Evolutionary conservation across 2,113 vertebrate genomes (phyloP).

Genomic region (Pluvianellus socialis): DNA sequence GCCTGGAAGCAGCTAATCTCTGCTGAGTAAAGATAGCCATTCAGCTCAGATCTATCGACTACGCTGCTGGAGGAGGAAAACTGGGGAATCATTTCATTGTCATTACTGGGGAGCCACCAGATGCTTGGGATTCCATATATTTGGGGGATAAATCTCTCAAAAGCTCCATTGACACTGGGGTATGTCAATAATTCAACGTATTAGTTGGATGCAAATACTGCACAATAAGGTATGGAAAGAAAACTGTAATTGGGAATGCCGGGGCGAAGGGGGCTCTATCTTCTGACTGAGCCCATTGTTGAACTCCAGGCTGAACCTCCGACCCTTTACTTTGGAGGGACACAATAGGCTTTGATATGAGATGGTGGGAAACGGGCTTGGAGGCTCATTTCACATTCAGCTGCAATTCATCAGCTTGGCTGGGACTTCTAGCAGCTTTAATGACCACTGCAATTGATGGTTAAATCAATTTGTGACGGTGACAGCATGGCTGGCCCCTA

Average conservation of each 20-base stretch:
- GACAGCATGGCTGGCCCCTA: slow-evolving; percentile 87
- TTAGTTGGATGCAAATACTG: slow-evolving; percentile 80
- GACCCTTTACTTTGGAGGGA: slow-evolving; percentile 87
- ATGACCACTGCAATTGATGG: slow-evolving; percentile 89
- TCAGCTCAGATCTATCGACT: background rate
- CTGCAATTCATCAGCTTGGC: slow-evolving; percentile 83
- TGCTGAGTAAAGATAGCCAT: slow-evolving; percentile 62
- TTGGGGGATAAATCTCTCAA: slow-evolving; percentile 72
- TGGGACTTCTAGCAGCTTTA: slow-evolving; percentile 82
- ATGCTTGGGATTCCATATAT: slow-evolving; percentile 80
- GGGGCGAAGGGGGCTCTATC: slow-evolving; percentile 75
- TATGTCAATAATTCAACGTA: slow-evolving; percentile 81
- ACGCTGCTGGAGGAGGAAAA: slow-evolving; percentile 39
- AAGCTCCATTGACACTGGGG: slow-evolving; percentile 77
- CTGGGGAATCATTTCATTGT: slow-evolving; percentile 61
- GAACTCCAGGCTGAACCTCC: slow-evolving; percentile 85
- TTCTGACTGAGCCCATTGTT: slow-evolving; percentile 82
- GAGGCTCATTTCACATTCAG: slow-evolving; percentile 87
- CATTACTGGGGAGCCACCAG: slow-evolving; percentile 57
- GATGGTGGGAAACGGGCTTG: slow-evolving; percentile 88
- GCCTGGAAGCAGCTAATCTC: slow-evolving; percentile 59
- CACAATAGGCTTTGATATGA: slow-evolving; percentile 95
- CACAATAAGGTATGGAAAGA: slow-evolving; percentile 81
- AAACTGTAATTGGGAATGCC: slow-evolving; percentile 80
- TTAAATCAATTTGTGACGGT: slow-evolving; percentile 97